phyloP scores from a whole-genome alignment of 2,113 vertebrate species.

The Strix uralensis region DNA sequence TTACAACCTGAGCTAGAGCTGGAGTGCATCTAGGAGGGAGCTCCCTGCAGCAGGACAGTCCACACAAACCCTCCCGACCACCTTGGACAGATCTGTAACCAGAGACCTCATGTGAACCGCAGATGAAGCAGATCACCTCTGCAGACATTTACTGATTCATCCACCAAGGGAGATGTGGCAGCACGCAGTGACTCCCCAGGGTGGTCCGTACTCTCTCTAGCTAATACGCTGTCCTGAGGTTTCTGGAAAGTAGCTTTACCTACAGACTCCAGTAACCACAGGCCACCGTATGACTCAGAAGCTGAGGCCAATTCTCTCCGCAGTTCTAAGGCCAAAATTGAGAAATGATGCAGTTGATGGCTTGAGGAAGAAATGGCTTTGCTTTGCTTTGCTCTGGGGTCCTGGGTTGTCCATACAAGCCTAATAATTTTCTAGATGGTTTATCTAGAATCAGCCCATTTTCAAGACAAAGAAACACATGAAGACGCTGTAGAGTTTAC shows the following conservation, averaged over 20 bases:
- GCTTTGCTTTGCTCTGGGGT: not conserved
- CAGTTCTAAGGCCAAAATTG: not conserved
- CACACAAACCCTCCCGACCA: too few species aligned
- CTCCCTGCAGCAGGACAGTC: not conserved
- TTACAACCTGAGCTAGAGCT: not conserved
- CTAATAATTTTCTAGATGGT: not conserved
- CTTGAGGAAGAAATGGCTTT: not conserved
- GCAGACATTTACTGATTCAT: not conserved
- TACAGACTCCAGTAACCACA: not conserved
- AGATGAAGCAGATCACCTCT: not conserved
- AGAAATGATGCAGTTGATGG: not conserved
- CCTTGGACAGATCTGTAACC: not conserved
- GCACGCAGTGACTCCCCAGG: not conserved
- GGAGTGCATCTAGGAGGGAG: not conserved
- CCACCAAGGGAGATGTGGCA: not conserved
- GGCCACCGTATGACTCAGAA: not conserved
- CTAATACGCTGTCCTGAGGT: not conserved
- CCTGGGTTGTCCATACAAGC: not conserved
- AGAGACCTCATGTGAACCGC: accelerated
- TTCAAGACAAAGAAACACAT: not conserved
- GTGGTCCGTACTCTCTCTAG: not conserved
- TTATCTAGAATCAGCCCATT: not conserved
- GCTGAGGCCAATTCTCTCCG: not conserved
- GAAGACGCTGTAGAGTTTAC: not conserved
- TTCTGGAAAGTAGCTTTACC: not conserved